Percentiles rank a stretch among this genome's conserved stretches.
Evolutionary conservation across 2,888 invertebrate species (phyloP).

Genomic region (Noctua janthe): DNA sequence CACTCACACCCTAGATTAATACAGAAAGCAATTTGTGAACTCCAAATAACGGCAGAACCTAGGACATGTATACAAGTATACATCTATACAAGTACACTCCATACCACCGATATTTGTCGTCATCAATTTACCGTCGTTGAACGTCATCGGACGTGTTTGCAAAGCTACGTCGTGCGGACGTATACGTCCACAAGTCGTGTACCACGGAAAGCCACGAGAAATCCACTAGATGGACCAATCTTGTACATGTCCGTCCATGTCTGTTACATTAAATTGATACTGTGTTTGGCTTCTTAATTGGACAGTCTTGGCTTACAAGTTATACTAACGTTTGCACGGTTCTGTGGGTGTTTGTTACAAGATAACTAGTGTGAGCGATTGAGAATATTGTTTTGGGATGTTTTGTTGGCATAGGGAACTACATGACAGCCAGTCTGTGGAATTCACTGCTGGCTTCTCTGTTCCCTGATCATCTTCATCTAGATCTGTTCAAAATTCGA

Average conservation of each 20-base stretch:
- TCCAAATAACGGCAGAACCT: slow-evolving; percentile 45
- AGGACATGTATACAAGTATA: slow-evolving; percentile 24
- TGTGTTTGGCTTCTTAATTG: slow-evolving; percentile 81
- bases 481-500: too few species aligned
- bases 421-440: neutral
- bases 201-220: slow-evolving; percentile 79
- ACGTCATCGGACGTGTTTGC: slow-evolving; percentile 79
- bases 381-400: slow-evolving; percentile 18
- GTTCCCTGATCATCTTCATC: too few species aligned
- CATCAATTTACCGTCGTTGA: slow-evolving; percentile 78
- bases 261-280: slow-evolving; percentile 86
- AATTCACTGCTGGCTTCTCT: too few species aligned
- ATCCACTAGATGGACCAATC: slow-evolving; percentile 81
- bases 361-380: slow-evolving; percentile 19
- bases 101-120: slow-evolving; percentile 76
- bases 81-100: slow-evolving; percentile 45
- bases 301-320: slow-evolving; percentile 73
- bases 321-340: slow-evolving; percentile 31
- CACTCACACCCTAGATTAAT: slow-evolving; percentile 29
- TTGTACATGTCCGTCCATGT: slow-evolving; percentile 75
- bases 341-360: slow-evolving; percentile 25
- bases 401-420: neutral
- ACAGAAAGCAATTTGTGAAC: slow-evolving; percentile 58
- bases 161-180: slow-evolving; percentile 57
- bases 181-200: slow-evolving; percentile 76